Evolutionary conservation across 2,113 vertebrate genomes (phyloP), one percentile per base, ranked within the genome.

Genomic region (Boulengeromyrus knoepffleri): DNA sequence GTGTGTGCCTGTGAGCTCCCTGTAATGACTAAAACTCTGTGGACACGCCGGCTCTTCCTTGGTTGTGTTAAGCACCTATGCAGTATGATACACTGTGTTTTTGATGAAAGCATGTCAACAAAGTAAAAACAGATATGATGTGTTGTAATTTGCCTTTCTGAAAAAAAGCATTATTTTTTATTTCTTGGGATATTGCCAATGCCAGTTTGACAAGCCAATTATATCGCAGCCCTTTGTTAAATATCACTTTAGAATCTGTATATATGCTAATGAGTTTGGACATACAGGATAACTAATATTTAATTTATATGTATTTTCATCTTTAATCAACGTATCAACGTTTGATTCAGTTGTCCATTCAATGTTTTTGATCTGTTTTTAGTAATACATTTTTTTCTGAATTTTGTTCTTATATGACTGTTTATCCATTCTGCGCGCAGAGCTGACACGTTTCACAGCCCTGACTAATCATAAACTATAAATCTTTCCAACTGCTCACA

Each of bases 401-500:
- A 66, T 89, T 89, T 83, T 89, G 74, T 89, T 83, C 36, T 13
- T 31, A 83, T 74, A 36, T 77, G 47, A 9, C 88, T 52, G 88
- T 84, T 89, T 80, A 56, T 74, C 50, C 12, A 53, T n/a, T 83
- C 47, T n/a, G 27, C 62, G n/a, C n/a, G 45, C 31, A 39, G 5
- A 21, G 70, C 74, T 89, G 88, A 89, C 47, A 19, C 15, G 31
- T 13, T 89, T 84, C 45, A 80, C 74, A 87, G 87, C 36, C 83
- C 89, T 92, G 91, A 95, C 91, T 45, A 88, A 70, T 87, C 77
- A 90, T 94, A 93, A 95, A 92, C 62, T 70, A 70, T 70, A 31
- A 31, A 70, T 70, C 27, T 27, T 70, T 70, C 10, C 10, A 31
- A 3, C 27, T 31, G 62, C 62, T 70, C 62, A 70, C 62, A 31